Evolutionary conservation across 1,140 invertebrate species (phyloP).

Genomic region (Bombus confusus): DNA sequence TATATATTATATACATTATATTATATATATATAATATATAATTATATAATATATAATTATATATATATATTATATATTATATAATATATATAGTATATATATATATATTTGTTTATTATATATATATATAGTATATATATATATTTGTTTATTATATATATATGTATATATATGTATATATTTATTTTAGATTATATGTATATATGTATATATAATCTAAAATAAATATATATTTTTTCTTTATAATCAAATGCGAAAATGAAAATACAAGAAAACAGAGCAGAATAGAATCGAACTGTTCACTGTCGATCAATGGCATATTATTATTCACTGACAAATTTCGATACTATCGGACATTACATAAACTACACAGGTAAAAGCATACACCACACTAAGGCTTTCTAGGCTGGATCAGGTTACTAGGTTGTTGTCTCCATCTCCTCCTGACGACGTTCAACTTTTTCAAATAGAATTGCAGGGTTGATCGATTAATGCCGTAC

Average conservation of each 20-base stretch:
- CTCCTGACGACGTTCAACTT: slow-evolving; percentile 83
- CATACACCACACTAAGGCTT: slow-evolving; percentile 56
- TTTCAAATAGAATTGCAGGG: slow-evolving; percentile 84
- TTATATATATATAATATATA: no score
- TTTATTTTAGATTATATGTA: no score
- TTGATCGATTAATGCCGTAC: slow-evolving; percentile 84
- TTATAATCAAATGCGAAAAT: not conserved
- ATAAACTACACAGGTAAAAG: slow-evolving; percentile 24
- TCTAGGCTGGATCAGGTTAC: slow-evolving; percentile 58
- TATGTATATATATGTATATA: no score
- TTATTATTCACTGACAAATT: slow-evolving; percentile 1
- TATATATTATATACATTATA: no score
- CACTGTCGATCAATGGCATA: not conserved
- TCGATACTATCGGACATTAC: slow-evolving; percentile 14
- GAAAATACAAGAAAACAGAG: slow-evolving; percentile 6
- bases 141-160: not conserved
- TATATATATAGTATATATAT: no score
- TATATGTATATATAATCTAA: not conserved
- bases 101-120: no score
- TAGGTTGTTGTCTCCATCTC: slow-evolving; percentile 74
- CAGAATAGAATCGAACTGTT: slow-evolving; percentile 6
- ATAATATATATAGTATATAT: no score
- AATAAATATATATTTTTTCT: not conserved
- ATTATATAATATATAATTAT: no score
- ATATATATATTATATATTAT: no score